Evolutionary conservation across 1,140 invertebrate genomes (phyloP), one percentile per base, ranked within the genome.

Genomic region (Diploscapter pachys): DNA sequence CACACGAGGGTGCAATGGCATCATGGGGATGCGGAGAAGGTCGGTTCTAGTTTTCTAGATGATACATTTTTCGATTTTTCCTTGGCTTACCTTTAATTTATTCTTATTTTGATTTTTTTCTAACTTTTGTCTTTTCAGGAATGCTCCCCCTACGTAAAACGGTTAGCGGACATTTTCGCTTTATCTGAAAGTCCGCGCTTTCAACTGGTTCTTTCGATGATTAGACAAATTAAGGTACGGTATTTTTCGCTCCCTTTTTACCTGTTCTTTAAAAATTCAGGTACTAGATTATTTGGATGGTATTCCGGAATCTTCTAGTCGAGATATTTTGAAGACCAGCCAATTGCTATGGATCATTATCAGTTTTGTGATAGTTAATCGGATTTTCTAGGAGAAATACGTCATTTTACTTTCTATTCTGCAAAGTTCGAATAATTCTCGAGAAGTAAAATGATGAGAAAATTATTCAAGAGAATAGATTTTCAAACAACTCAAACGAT

Each of bases 1-100:
- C 63, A 72, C 48, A 83, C 77, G 9, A 63, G 73, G 11, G 56
- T 75, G 11, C 73, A 81, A 62, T 83, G 82, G 82, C 82, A 83
- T 54, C 66, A 75, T 11, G 82, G 82, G 48, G 79, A 76, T 61
- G 57, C 82, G 67, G 83, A 85, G 73, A 85, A 85, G 76, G 84
- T 85, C 48, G 57, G 56, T 31, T 31, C 31, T 31, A 31, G 31
- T 31, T 31, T 31, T 31, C 31, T 31, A 31, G 31, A 31, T 31
- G 31, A 31, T 31, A 31, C 31, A 31, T 31, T 31, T 71, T 71
- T 52, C 51, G n/a, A 50, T 31, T 53, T 31, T 8, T 49, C 55
- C 6, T 67, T 50, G 8, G 31, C 31, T 31, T 31, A 31, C 31
- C 31, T 31, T 31, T 31, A 31, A 31, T 31, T 31, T 72, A 11